phyloP scores from a whole-genome alignment of 2,888 invertebrate genomes.

The Drosophila kambysellisi region DNA sequence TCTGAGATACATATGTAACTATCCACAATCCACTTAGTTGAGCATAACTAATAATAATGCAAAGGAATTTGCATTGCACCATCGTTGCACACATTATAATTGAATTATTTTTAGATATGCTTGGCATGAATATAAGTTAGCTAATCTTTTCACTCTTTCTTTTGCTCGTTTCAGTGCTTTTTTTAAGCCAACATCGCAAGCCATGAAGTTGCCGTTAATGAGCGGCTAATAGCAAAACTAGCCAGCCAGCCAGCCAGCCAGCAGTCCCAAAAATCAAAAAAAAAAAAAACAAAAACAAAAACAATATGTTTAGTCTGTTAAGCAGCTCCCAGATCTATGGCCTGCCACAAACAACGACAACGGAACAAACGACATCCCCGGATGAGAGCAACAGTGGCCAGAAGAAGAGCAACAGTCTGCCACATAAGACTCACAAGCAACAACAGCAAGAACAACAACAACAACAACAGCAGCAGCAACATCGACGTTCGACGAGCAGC shows the following conservation, averaged over 20 bases:
- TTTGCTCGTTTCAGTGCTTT: slow-evolving; percentile 41
- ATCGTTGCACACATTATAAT: slow-evolving; percentile 25
- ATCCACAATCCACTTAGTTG: slow-evolving; percentile 5
- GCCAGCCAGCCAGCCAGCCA: slow-evolving; percentile 50
- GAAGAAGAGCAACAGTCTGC: slow-evolving; percentile 70
- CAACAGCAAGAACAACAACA: slow-evolving; percentile 20
- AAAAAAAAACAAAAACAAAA: neutral
- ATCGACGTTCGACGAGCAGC: slow-evolving; percentile 63
- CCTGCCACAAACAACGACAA: slow-evolving; percentile 68
- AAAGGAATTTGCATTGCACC: slow-evolving; percentile 37
- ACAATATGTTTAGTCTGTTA: slow-evolving; percentile 83
- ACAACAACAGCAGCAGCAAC: slow-evolving; percentile 25
- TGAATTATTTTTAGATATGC: slow-evolving; percentile 18
- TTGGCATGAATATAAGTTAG: slow-evolving; percentile 7
- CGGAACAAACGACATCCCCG: slow-evolving; percentile 37
- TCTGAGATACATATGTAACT: slow-evolving; percentile 15
- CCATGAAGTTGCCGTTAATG: slow-evolving; percentile 48
- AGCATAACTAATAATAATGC: slow-evolving; percentile 3
- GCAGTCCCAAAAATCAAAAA: slow-evolving; percentile 2
- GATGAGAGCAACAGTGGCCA: slow-evolving; percentile 41
- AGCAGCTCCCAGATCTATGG: slow-evolving; percentile 84
- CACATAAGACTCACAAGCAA: slow-evolving; percentile 50
- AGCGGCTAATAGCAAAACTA: slow-evolving; percentile 29
- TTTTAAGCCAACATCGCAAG: slow-evolving; percentile 22
- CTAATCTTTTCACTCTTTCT: slow-evolving; percentile 20